Evolutionary conservation across 1,140 invertebrate genomes (phyloP).

Genomic region (Penaeus vannamei): DNA sequence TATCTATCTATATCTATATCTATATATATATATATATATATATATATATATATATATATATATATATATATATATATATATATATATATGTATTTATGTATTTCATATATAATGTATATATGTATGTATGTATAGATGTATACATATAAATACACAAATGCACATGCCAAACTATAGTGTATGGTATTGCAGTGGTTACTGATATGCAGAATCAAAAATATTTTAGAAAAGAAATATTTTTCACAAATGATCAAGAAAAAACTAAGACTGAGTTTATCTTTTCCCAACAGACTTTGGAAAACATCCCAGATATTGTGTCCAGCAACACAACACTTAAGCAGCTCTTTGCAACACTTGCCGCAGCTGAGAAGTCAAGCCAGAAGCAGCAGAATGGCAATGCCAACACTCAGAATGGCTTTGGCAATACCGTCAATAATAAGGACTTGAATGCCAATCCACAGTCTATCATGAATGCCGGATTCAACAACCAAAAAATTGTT

Average conservation of each 20-base stretch:
- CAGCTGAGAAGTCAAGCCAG: slow-evolving; percentile 52
- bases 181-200: too few relatives aligned
- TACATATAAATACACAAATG: too few relatives aligned
- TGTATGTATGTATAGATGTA: too few relatives aligned
- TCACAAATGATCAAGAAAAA: not conserved
- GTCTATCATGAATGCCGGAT: slow-evolving; percentile 38
- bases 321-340: slow-evolving; percentile 51
- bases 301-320: slow-evolving; percentile 55
- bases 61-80: too few relatives aligned
- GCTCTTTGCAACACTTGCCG: slow-evolving; percentile 50
- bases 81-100: too few relatives aligned
- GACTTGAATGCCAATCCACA: slow-evolving; percentile 61
- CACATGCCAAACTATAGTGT: too few relatives aligned
- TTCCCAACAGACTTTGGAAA: slow-evolving; percentile 56
- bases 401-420: slow-evolving; percentile 60
- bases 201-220: too few relatives aligned
- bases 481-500: slow-evolving; percentile 46
- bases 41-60: too few relatives aligned
- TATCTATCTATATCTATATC: too few relatives aligned
- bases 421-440: slow-evolving; percentile 57
- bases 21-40: too few relatives aligned
- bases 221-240: too few relatives aligned
- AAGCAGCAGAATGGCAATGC: slow-evolving; percentile 53
- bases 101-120: too few relatives aligned
- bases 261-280: not conserved